Evolutionary conservation across 2,888 invertebrate species (phyloP).

Genomic region (Lymantria monacha): DNA sequence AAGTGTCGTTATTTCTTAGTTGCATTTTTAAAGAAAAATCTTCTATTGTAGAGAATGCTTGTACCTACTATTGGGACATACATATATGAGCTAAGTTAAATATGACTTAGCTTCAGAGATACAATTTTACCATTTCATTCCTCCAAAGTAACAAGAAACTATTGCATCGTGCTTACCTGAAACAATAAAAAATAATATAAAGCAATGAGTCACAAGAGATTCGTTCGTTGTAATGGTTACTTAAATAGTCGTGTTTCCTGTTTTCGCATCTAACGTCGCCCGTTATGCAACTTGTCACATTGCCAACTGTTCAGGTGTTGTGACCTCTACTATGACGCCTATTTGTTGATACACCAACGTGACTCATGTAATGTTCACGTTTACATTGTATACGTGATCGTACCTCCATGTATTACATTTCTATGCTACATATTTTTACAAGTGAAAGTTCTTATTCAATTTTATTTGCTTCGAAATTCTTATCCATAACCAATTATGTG

Average conservation of each 20-base stretch:
- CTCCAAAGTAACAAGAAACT: neutral
- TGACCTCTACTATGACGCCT: slow-evolving; percentile 55
- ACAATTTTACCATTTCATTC: too few species aligned
- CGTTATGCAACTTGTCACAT: slow-evolving; percentile 73
- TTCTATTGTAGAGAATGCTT: too few species aligned
- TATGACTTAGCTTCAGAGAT: too few species aligned
- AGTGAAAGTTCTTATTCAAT: too few species aligned
- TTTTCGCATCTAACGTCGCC: slow-evolving; percentile 56
- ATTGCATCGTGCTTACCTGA: slow-evolving; percentile 50
- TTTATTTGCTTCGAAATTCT: too few species aligned
- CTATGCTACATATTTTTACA: neutral
- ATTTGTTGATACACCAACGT: slow-evolving; percentile 45
- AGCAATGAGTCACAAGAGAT: slow-evolving; percentile 27
- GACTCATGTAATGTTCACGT: slow-evolving; percentile 26
- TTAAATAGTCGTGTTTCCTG: slow-evolving; percentile 74
- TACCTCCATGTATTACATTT: neutral
- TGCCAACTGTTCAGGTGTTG: slow-evolving; percentile 75
- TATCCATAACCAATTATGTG: too few species aligned
- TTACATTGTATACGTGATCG: neutral
- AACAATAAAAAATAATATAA: slow-evolving; percentile 43
- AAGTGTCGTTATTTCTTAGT: too few species aligned
- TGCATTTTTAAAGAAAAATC: too few species aligned
- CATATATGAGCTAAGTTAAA: too few species aligned
- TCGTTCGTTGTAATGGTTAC: slow-evolving; percentile 48
- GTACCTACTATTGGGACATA: too few species aligned